Evolutionary conservation across 2,888 invertebrate species (phyloP).

Genomic region (Tenthredo distinguenda): DNA sequence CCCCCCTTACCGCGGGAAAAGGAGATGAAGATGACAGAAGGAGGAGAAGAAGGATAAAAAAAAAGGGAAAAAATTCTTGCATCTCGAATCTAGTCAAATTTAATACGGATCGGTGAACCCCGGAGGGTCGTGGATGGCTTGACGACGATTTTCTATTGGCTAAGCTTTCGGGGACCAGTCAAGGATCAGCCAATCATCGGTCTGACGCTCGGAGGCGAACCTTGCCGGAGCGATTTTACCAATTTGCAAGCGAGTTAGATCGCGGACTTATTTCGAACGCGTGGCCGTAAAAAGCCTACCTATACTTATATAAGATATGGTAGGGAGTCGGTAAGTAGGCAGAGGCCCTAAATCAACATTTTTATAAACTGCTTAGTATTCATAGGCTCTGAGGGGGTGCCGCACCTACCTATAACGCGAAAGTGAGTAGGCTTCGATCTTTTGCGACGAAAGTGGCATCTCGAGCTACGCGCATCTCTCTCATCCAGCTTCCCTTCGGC

Average conservation of each 20-base stretch:
- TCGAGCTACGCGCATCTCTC: conserved; percentile 13
- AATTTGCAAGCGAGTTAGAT: conserved; percentile 48
- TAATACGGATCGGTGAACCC: conserved; percentile 12
- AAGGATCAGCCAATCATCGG: conserved; percentile 17
- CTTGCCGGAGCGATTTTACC: conserved; percentile 22
- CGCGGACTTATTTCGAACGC: conserved; percentile 34
- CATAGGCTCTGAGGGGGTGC: conserved; percentile 72
- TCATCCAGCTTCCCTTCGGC: conserved; percentile 31
- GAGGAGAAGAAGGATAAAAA: neutral
- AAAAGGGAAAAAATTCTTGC: neutral
- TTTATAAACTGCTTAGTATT: conserved; percentile 78
- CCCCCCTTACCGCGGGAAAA: too few relatives aligned
- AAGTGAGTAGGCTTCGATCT: conserved; percentile 69
- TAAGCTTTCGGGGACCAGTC: conserved; percentile 34
- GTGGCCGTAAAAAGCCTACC: conserved; percentile 53
- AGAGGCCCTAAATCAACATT: conserved; percentile 77
- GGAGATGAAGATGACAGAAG: neutral
- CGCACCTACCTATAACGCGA: conserved; percentile 63
- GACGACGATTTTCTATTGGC: conserved; percentile 3
- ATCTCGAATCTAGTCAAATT: neutral
- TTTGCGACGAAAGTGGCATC: conserved; percentile 53
- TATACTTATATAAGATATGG: conserved; percentile 52
- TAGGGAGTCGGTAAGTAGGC: conserved; percentile 64
- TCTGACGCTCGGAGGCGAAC: neutral
- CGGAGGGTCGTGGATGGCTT: neutral